These are phyloP conservation scores for Todiramphus saurophagus DNA, from an alignment of 2,113 vertebrate genomes.

Conservation along the genomic window DNA sequence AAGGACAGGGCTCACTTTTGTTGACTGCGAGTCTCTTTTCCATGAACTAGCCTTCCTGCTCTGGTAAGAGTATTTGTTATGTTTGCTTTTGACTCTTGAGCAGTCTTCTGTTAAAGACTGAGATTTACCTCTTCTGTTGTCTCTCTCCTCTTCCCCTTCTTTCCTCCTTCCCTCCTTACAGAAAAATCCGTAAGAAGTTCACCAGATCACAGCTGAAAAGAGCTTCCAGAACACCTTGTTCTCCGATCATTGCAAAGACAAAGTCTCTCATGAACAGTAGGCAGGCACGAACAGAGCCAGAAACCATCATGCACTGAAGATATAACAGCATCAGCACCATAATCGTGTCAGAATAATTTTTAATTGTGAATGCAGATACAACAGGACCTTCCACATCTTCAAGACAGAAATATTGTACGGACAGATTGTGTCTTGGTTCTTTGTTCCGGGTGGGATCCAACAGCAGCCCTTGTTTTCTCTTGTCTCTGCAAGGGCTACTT, in stretches of 20 bases:
- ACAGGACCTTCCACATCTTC: background rate
- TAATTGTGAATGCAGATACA: conserved; percentile 1
- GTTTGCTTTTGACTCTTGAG: conserved; percentile 4
- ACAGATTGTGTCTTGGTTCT: background rate
- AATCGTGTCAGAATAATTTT: background rate
- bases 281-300: conserved; percentile 43
- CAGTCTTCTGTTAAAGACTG: conserved; percentile 5
- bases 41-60: background rate
- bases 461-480: conserved; percentile 17
- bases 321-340: conserved; percentile 11
- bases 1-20: background rate
- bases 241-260: conserved; percentile 40
- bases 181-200: conserved; percentile 74
- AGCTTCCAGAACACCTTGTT: conserved; percentile 70
- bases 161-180: conserved; percentile 32
- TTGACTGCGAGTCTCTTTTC: conserved; percentile 9
- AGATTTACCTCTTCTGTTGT: conserved; percentile 31
- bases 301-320: conserved; percentile 59
- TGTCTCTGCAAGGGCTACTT: background rate
- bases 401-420: background rate
- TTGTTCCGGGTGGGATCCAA: conserved; percentile 24
- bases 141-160: conserved; percentile 25
- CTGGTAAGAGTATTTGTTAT: conserved; percentile 23
- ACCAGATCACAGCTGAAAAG: conserved; percentile 68
- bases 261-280: conserved; percentile 57